A percentile compares a stretch with the other conserved stretches of the same genome.
Conservation (phyloP, 1,140 invertebrate species). For the Asbolus verrucosus region DNA sequence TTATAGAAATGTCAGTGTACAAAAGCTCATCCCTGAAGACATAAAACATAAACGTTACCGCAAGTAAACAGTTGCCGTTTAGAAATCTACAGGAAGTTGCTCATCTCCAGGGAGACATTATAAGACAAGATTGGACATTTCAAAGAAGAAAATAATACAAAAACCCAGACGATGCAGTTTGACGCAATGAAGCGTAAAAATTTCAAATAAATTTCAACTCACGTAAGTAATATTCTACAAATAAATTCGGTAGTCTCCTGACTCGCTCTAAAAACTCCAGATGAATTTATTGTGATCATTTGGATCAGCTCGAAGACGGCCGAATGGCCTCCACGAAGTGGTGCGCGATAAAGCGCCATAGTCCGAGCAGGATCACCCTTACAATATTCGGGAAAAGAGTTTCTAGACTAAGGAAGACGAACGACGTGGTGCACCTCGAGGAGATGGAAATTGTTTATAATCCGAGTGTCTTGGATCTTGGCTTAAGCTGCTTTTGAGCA, state of each 20-base stretch:
- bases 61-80: too few species aligned
- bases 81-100: too few species aligned
- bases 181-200: slow-evolving; percentile 9
- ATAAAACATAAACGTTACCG: too few species aligned
- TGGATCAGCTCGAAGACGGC: slow-evolving; percentile 1
- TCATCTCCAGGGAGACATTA: background rate
- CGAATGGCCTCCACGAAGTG: slow-evolving; percentile 5
- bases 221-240: slow-evolving; percentile 12
- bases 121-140: slow-evolving; percentile 15
- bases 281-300: slow-evolving; percentile 13
- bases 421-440: too few species aligned
- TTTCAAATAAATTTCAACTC: slow-evolving; percentile 17
- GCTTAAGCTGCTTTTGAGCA: too few species aligned
- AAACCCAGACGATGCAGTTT: slow-evolving; percentile 13
- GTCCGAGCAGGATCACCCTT: too few species aligned
- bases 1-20: too few species aligned
- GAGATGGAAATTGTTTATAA: too few species aligned
- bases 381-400: too few species aligned
- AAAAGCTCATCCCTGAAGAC: too few species aligned
- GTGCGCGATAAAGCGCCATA: slow-evolving; percentile 1
- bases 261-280: slow-evolving; percentile 6
- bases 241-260: background rate
- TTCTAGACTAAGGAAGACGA: too few species aligned
- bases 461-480: too few species aligned
- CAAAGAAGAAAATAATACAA: slow-evolving; percentile 1